Conservation (phyloP, 2,888 invertebrate genomes). For the Cheilosia vernalis region DNA sequence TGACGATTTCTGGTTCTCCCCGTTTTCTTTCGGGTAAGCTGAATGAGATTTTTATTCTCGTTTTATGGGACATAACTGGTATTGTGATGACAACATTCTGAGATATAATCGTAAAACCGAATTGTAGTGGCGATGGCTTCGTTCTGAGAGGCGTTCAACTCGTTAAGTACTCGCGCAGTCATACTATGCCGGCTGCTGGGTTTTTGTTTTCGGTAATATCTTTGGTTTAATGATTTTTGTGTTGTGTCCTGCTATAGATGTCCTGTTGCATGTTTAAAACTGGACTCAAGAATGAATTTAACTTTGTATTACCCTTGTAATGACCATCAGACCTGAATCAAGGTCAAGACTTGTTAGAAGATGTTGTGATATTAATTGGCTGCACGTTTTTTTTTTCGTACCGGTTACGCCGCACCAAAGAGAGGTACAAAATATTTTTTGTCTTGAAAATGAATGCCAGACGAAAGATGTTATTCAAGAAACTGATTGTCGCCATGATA, state of each 20-base stretch:
- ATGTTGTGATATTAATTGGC: too few species aligned
- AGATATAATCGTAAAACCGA: constrained; percentile 73
- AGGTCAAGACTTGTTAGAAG: constrained; percentile 24
- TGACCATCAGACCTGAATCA: constrained; percentile 4
- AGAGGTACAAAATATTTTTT: too few species aligned
- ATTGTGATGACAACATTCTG: constrained; percentile 70
- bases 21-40: constrained; percentile 29
- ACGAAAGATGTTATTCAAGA: too few species aligned
- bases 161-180: constrained; percentile 25
- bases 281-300: constrained; percentile 39
- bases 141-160: constrained; percentile 63
- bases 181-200: constrained; percentile 1
- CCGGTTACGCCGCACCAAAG: too few species aligned
- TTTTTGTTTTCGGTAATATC: constrained; percentile 20
- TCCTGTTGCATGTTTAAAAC: constrained; percentile 52
- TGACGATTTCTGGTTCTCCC: constrained; percentile 46
- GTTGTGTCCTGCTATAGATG: not conserved
- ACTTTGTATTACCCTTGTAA: constrained; percentile 16
- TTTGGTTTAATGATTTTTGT: constrained; percentile 38
- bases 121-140: constrained; percentile 61
- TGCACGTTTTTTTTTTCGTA: too few species aligned
- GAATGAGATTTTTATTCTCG: constrained; percentile 67
- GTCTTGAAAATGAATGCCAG: too few species aligned
- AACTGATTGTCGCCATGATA: too few species aligned
- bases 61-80: constrained; percentile 73